These are phyloP conservation scores for Muscicapa comitata DNA, from an alignment of 2,797 vertebrate genomes.

Conservation along the genomic window DNA sequence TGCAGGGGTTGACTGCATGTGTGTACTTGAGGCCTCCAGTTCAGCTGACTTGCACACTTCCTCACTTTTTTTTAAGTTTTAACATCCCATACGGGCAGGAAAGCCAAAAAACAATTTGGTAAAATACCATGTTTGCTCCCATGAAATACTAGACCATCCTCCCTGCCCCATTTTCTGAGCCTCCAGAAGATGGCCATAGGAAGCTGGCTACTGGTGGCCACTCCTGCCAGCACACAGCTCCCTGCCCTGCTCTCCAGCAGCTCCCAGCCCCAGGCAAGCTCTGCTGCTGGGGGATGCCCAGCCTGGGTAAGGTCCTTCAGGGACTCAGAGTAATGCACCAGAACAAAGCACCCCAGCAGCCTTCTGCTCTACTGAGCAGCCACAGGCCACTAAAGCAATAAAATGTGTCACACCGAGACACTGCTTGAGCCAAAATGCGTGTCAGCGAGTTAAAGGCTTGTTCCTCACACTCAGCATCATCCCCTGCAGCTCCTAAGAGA, in stretches of 20 bases:
- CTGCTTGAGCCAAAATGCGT: background rate
- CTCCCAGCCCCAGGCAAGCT: background rate
- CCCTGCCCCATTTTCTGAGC: background rate
- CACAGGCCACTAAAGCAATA: background rate
- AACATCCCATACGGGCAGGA: fast-evolving
- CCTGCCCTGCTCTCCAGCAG: background rate
- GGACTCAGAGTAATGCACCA: background rate
- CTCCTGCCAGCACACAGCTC: background rate
- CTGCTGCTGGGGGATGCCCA: background rate
- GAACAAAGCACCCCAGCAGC: background rate
- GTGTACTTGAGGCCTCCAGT: background rate
- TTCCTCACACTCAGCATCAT: background rate
- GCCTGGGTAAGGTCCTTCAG: background rate
- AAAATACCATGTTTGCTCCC: background rate
- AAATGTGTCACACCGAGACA: background rate
- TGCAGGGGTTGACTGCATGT: background rate
- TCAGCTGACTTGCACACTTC: background rate
- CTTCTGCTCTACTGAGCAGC: background rate
- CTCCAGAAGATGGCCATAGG: background rate
- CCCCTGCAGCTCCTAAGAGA: background rate
- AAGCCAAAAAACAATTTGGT: background rate
- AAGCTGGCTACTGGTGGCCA: background rate
- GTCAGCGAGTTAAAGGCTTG: background rate
- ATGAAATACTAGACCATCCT: fast-evolving
- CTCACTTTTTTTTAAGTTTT: background rate